Evolutionary conservation across 2,797 vertebrate species (phyloP).

Genomic region (Pelochelys cantorii): DNA sequence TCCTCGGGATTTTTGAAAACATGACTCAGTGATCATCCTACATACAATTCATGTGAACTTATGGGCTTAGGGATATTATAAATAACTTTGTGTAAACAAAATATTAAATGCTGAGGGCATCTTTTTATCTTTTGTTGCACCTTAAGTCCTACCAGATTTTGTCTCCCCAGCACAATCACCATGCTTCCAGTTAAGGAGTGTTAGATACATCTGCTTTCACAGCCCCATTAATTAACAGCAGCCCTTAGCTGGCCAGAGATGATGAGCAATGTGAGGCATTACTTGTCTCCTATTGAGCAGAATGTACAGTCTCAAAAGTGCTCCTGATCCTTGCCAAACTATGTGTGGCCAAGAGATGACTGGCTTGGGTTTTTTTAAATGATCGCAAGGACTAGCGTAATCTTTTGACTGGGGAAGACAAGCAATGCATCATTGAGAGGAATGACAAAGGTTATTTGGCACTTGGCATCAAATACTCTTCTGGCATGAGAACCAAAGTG

Average conservation of each 20-base stretch:
- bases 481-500: slow-evolving; percentile 71
- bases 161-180: neutral
- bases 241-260: slow-evolving; percentile 40
- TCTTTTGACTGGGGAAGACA: slow-evolving; percentile 77
- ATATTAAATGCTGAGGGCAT: neutral
- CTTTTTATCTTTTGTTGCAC: neutral
- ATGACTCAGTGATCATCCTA: slow-evolving; percentile 60
- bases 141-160: neutral
- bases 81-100: slow-evolving; percentile 38
- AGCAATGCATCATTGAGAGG: slow-evolving; percentile 78
- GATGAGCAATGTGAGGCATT: slow-evolving; percentile 15
- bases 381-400: slow-evolving; percentile 66
- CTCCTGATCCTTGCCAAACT: slow-evolving; percentile 44
- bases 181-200: neutral
- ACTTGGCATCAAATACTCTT: slow-evolving; percentile 74
- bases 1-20: slow-evolving; percentile 57
- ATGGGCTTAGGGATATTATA: neutral
- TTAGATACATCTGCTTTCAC: neutral
- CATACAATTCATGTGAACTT: slow-evolving; percentile 52
- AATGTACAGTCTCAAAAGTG: slow-evolving; percentile 49
- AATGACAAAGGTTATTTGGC: slow-evolving; percentile 82
- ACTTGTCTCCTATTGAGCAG: slow-evolving; percentile 40
- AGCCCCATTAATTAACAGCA: neutral
- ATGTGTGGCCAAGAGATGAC: neutral
- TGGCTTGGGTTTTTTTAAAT: slow-evolving; percentile 38